Conservation (phyloP, 2,888 invertebrate species). For the Gisinianus flammeolus region DNA sequence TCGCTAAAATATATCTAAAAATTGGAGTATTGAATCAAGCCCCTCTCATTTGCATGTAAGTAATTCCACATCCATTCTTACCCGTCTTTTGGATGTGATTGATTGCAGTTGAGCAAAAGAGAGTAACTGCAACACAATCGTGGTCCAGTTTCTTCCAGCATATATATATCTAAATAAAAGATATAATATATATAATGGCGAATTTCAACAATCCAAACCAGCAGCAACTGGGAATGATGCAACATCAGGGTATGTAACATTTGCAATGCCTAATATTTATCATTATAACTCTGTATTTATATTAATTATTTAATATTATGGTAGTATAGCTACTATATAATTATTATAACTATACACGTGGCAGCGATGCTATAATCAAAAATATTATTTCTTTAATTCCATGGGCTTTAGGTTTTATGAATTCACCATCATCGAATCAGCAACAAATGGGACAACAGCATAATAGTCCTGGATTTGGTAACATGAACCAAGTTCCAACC, state of each 20-base stretch:
- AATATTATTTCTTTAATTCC: too few relatives aligned
- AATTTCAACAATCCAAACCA: slow-evolving; percentile 34
- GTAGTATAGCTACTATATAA: too few relatives aligned
- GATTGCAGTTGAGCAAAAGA: slow-evolving; percentile 25
- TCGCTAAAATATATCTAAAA: too few relatives aligned
- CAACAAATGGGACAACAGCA: slow-evolving; percentile 7
- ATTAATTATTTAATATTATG: not conserved
- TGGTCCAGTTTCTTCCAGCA: too few relatives aligned
- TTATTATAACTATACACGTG: too few relatives aligned
- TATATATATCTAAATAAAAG: too few relatives aligned
- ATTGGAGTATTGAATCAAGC: too few relatives aligned
- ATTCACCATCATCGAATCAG: slow-evolving; percentile 15
- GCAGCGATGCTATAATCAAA: too few relatives aligned
- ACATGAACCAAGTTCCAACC: not conserved
- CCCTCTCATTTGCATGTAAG: not conserved
- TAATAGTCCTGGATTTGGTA: slow-evolving; percentile 11
- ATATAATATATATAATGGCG: slow-evolving; percentile 3
- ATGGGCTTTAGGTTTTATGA: slow-evolving; percentile 10
- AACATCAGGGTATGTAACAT: slow-evolving; percentile 17
- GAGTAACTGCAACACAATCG: slow-evolving; percentile 5
- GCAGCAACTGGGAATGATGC: slow-evolving; percentile 29
- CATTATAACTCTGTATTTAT: not conserved
- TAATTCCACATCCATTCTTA: not conserved
- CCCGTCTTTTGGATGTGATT: slow-evolving; percentile 20
- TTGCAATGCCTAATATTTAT: not conserved